Conservation (phyloP, 2,113 vertebrate genomes). For the Poecilia latipinna region DNA sequence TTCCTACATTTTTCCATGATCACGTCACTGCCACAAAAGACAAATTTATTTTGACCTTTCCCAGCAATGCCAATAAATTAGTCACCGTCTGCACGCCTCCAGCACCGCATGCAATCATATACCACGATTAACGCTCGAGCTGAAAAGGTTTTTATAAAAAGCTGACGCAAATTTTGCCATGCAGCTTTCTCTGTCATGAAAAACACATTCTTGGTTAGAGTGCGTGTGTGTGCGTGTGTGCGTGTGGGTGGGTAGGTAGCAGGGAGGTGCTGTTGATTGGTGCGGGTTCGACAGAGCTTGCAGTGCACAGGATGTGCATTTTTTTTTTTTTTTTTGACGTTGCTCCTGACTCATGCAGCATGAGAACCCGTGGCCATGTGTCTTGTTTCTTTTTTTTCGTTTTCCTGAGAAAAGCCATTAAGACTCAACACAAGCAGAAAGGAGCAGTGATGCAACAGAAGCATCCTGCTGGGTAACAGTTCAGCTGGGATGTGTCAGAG, state of each 20-base stretch:
- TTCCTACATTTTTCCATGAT: too few relatives aligned
- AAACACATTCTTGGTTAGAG: not conserved
- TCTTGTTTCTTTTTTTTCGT: not conserved
- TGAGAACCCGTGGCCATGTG: not conserved
- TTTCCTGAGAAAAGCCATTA: slow-evolving; percentile 6
- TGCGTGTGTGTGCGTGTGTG: too few relatives aligned
- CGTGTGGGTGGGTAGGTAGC: not conserved
- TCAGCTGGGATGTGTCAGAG: slow-evolving; percentile 35
- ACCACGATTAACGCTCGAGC: not conserved
- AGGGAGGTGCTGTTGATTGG: not conserved
- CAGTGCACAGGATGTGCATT: slow-evolving; percentile 22
- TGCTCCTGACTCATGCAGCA: slow-evolving; percentile 17
- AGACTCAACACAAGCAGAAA: slow-evolving; percentile 12
- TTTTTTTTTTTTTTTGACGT: slow-evolving; percentile 13
- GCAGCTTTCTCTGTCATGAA: not conserved
- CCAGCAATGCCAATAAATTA: not conserved
- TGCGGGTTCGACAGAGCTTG: slow-evolving; percentile 23
- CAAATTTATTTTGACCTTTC: not conserved
- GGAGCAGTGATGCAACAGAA: slow-evolving; percentile 40
- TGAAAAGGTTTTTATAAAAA: not conserved
- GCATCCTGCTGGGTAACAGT: slow-evolving; percentile 24
- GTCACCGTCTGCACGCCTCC: not conserved
- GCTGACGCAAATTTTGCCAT: not conserved
- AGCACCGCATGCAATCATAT: too few relatives aligned
- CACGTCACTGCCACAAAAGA: too few relatives aligned